Conservation (phyloP, 1,140 invertebrate species). For the Andricus grossulariae region DNA sequence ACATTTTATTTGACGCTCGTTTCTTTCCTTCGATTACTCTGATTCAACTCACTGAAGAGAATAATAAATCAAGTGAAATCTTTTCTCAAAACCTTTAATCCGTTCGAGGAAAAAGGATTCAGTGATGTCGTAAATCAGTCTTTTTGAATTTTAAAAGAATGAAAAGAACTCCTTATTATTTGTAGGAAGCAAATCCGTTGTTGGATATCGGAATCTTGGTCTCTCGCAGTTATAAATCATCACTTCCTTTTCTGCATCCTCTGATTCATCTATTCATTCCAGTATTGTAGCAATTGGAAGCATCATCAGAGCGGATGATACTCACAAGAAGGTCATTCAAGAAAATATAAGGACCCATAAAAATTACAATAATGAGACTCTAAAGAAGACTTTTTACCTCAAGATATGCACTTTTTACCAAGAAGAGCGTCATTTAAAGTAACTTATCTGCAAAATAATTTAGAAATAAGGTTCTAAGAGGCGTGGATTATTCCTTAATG, state of each 20-base stretch:
- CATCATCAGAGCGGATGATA: too few species aligned
- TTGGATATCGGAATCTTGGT: background rate
- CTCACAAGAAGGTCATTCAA: too few species aligned
- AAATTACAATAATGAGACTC: background rate
- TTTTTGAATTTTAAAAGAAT: constrained; percentile 19
- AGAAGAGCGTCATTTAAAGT: constrained; percentile 19
- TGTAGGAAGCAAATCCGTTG: constrained; percentile 5
- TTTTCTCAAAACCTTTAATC: constrained; percentile 7
- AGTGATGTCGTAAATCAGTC: constrained; percentile 29
- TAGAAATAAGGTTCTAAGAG: constrained; percentile 25
- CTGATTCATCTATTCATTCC: constrained; percentile 6
- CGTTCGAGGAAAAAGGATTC: constrained; percentile 22
- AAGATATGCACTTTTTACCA: background rate
- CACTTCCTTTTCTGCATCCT: background rate
- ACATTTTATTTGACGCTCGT: constrained; percentile 21
- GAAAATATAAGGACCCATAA: constrained; percentile 9
- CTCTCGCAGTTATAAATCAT: constrained; percentile 11
- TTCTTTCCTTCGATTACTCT: constrained; percentile 25
- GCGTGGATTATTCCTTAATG: constrained; percentile 12
- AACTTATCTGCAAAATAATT: constrained; percentile 17
- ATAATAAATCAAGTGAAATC: constrained; percentile 12
- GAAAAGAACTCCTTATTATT: constrained; percentile 18
- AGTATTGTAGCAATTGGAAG: background rate
- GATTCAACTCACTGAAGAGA: background rate
- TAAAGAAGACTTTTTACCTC: constrained; percentile 8